Percentiles rank a stretch among this genome's conserved stretches.
These are phyloP conservation scores for Sminthurinus aureus DNA, from an alignment of 2,888 invertebrate species.

Conservation along the genomic window DNA sequence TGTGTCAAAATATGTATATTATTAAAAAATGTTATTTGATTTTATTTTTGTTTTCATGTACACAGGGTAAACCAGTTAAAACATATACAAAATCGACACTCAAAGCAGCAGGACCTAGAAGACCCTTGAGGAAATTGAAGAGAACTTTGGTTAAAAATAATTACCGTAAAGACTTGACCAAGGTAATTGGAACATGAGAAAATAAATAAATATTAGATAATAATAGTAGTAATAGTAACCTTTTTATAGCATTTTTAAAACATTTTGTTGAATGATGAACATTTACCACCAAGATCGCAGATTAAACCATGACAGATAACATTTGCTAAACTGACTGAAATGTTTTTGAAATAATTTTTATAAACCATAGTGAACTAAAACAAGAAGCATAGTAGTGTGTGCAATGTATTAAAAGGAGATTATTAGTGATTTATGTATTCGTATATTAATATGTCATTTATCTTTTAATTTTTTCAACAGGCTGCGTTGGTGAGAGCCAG, in stretches of 20 bases:
- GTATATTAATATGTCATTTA: too few species aligned
- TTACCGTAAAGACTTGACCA: constrained; percentile 88
- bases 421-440: too few species aligned
- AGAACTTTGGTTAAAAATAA: constrained; percentile 79
- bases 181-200: too few species aligned
- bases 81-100: constrained; percentile 70
- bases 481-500: constrained; percentile 91
- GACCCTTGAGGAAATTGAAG: constrained; percentile 85
- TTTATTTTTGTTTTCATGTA: not conserved
- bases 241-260: constrained; percentile 10
- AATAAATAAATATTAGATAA: too few species aligned
- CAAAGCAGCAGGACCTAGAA: constrained; percentile 82
- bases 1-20: too few species aligned
- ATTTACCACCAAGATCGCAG: constrained; percentile 62
- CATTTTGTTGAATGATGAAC: constrained; percentile 41
- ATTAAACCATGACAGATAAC: constrained; percentile 35
- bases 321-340: constrained; percentile 39
- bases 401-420: too few species aligned
- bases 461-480: constrained; percentile 70
- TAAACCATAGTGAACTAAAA: too few species aligned
- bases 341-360: constrained; percentile 1
- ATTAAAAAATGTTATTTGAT: constrained; percentile 1
- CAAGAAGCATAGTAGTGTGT: too few species aligned
- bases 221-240: too few species aligned
- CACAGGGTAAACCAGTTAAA: constrained; percentile 59